Evolutionary conservation across 2,888 invertebrate species (phyloP).

Genomic region (Tiliacea citrago): DNA sequence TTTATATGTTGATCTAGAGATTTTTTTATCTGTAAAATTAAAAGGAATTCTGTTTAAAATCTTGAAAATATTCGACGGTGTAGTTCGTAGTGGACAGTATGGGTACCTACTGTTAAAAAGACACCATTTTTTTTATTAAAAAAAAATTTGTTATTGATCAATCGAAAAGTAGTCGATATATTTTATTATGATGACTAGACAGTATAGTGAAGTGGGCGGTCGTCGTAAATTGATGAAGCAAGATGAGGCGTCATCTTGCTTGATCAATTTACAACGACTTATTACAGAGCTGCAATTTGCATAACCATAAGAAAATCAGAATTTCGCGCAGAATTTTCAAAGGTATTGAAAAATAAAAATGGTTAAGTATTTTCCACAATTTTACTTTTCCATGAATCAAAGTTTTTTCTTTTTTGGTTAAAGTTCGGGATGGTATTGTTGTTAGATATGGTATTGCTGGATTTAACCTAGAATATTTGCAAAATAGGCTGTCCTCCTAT

Average conservation of each 20-base stretch:
- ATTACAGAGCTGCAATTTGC: no score
- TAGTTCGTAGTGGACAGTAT: not conserved
- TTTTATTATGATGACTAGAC: not conserved
- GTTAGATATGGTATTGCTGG: no score
- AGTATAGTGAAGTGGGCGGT: not conserved
- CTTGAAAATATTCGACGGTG: not conserved
- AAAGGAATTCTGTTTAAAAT: slow-evolving; percentile 12
- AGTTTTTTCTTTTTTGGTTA: not conserved
- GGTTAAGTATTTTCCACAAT: no score
- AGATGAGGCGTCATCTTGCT: not conserved
- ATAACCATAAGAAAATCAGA: not conserved
- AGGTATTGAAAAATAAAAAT: no score
- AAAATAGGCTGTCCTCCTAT: no score
- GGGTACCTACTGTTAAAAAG: no score
- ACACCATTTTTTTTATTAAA: not conserved
- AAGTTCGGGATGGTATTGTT: not conserved
- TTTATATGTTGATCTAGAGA: slow-evolving; percentile 28
- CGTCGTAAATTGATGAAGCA: not conserved
- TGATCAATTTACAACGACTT: no score
- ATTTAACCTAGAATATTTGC: no score
- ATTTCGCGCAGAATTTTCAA: not conserved
- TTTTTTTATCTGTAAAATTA: slow-evolving; percentile 19
- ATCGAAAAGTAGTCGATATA: no score
- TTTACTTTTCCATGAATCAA: no score
- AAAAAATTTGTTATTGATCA: no score